These are phyloP conservation scores for Tachuris rubrigastra DNA, from an alignment of 2,113 vertebrate species.

Conservation along the genomic window DNA sequence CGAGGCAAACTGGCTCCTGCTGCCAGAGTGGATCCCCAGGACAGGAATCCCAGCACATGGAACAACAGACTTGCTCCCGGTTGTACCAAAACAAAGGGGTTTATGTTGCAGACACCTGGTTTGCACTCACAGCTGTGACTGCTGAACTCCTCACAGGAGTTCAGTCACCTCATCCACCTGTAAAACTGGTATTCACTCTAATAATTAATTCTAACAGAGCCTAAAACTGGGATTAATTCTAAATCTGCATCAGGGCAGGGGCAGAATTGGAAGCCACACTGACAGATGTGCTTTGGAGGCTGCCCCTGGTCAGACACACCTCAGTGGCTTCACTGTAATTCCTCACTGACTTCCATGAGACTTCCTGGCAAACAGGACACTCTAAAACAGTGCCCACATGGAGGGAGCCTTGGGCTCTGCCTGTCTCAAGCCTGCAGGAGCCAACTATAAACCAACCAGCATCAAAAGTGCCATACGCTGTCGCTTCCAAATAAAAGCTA, in stretches of 20 bases:
- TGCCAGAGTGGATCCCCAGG: not conserved
- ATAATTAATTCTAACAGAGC: not conserved
- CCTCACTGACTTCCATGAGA: not conserved
- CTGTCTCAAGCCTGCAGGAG: constrained; percentile 55
- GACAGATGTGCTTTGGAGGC: not conserved
- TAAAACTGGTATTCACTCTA: not conserved
- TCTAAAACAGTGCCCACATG: constrained; percentile 71
- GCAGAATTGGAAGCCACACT: not conserved
- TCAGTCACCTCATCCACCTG: not conserved
- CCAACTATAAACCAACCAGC: constrained; percentile 72
- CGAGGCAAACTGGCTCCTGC: not conserved
- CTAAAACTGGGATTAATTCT: not conserved
- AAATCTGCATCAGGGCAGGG: not conserved
- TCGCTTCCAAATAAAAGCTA: constrained; percentile 79
- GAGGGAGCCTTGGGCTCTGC: constrained; percentile 5
- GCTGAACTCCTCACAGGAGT: not conserved
- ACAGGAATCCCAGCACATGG: not conserved
- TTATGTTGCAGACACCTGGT: not conserved
- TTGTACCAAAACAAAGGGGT: not conserved
- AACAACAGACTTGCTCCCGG: not conserved
- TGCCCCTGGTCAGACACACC: not conserved
- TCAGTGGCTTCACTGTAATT: not conserved
- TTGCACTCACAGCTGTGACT: not conserved
- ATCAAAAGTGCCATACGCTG: constrained; percentile 75
- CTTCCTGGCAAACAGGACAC: constrained; percentile 60